Evolutionary conservation across 2,113 vertebrate species (phyloP), one percentile per base, ranked within the genome.

Genomic region (Salminus brasiliensis): DNA sequence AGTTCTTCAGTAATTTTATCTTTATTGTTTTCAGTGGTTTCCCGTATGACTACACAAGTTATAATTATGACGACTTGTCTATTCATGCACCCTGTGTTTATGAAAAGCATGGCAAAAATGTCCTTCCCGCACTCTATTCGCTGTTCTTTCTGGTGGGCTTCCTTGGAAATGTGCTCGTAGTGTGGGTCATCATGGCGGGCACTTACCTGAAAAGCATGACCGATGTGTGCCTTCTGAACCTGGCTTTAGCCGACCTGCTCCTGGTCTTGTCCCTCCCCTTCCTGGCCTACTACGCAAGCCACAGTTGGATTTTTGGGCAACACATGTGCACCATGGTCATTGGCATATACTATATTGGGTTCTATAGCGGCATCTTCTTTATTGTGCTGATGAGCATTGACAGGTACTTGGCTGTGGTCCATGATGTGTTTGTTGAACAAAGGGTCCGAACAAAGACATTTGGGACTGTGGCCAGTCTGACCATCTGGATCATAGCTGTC

Each of bases 321-420:
- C 4, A 0, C 0, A 83, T 94, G 79, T 98, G 96, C 62, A 94
- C 92, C 72, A 18, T 94, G 0, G 86, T 96, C 18, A 92, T 94
- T 0, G 90, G 92, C 1, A 3, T 91, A 30, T 96, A 97, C 73
- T 34, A 92, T 0, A 66, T 95, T 0, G 94, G 94, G 30, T 96
- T 95, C 74, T 98, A 95, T 80, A 88, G 93, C 0, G 95, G 95
- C 0, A 94, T 95, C 78, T 96, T 97, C 10, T 98, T 98, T 82
- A 93, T 97, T 43, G 91, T 93, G 80, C 89, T 98, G n/a, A 86
- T 98, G 93, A 97, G 96, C 21, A 68, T 98, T 0, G 96, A 98
- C 72, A 89, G 95, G 10, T 98, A 98, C 78, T 85, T 97, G 89
- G 96, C 96, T 2, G 94, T 98, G 2, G 96, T 98, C 13, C 95